Percentiles rank a stretch among this genome's conserved stretches.
phyloP scores from a whole-genome alignment of 2,888 invertebrate genomes.

The Drosophila pegasa region DNA sequence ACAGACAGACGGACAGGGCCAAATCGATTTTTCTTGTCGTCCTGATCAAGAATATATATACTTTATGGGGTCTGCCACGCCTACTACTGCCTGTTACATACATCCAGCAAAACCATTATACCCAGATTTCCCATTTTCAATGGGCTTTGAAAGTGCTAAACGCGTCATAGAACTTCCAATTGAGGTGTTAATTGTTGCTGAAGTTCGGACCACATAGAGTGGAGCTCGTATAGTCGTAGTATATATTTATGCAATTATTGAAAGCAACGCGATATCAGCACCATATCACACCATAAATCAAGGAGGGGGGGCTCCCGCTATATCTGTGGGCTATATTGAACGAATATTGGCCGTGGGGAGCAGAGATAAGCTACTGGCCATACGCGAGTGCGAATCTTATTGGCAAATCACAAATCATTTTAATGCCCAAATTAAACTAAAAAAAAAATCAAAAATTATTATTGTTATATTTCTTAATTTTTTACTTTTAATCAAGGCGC shows the following conservation, averaged over 20 bases:
- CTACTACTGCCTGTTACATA: too few relatives aligned
- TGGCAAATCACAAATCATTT: neutral
- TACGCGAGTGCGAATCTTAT: neutral
- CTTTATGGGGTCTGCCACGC: too few relatives aligned
- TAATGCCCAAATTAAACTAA: neutral
- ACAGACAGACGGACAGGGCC: too few relatives aligned
- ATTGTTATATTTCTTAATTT: neutral
- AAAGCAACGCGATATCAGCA: neutral
- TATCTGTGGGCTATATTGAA: neutral
- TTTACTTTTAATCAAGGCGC: slow-evolving; percentile 16
- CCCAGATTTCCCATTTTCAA: too few relatives aligned
- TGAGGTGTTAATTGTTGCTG: slow-evolving; percentile 1
- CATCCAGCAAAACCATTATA: too few relatives aligned
- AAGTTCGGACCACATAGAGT: neutral
- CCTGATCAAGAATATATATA: too few relatives aligned
- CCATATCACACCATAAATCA: neutral
- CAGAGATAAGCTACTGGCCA: neutral
- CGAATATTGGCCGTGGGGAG: neutral
- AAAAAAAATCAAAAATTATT: neutral
- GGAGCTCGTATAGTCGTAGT: too few relatives aligned
- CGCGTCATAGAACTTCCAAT: neutral
- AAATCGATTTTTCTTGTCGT: too few relatives aligned
- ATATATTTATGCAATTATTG: neutral
- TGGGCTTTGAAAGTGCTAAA: slow-evolving; percentile 2
- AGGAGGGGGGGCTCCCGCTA: neutral